These are phyloP conservation scores for Onychomys leucogaster DNA, from an alignment of 2,797 vertebrate genomes.

Conservation along the genomic window DNA sequence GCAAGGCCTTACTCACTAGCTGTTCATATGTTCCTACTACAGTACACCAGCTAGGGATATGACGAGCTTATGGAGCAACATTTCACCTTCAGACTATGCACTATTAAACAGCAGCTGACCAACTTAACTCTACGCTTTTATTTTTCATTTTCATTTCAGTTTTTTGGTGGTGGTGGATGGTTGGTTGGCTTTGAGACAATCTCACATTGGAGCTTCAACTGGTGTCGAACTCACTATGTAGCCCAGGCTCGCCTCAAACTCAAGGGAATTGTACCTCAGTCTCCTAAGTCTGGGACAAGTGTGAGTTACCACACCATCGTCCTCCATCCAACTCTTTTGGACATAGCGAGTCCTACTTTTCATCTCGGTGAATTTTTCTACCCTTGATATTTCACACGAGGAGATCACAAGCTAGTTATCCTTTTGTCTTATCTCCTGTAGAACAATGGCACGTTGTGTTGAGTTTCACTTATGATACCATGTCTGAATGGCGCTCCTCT, in stretches of 20 bases:
- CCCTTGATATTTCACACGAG: background rate
- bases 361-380: background rate
- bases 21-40: no score
- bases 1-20: background rate
- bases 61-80: background rate
- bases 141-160: background rate
- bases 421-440: constrained; percentile 30
- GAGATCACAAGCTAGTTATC: background rate
- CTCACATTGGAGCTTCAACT: background rate
- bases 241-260: background rate
- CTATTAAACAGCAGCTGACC: background rate
- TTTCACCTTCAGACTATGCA: background rate
- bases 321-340: no score
- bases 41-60: background rate
- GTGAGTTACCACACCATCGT: background rate
- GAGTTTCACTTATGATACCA: background rate
- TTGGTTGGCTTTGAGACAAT: background rate
- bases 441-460: background rate
- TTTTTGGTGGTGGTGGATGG: background rate
- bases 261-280: background rate
- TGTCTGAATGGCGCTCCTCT: background rate
- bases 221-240: background rate
- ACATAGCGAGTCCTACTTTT: background rate
- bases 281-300: background rate
- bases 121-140: background rate